Evolutionary conservation across 2,888 invertebrate genomes (phyloP), one percentile per base, ranked within the genome.

Genomic region (Cheilosia urbana): DNA sequence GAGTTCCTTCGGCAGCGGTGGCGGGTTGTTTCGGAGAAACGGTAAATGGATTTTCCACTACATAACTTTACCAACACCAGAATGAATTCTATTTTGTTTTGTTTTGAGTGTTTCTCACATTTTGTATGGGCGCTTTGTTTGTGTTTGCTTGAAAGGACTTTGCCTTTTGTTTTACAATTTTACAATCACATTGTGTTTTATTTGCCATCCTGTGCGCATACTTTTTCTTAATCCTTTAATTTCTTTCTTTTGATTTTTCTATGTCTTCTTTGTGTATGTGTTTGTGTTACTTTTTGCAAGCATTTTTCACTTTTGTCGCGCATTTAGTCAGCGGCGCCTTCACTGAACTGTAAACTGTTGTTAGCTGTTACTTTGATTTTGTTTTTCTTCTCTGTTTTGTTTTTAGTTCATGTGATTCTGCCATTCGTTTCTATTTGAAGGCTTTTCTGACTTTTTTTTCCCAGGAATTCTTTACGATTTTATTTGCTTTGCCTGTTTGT

Each of bases 11-110:
- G 42, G 63, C 75, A 53, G 69, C 65, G 53, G 80, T 69, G 87
- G 87, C 68, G 88, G 77, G 63, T 78, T 88, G 87, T 88, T 91
- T 90, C 89, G 89, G 90, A 89, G 91, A 91, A 89, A 88, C 90
- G 91, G 91, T 91, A 90, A 91, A 90, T 91, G 89, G 88, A 88
- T 87, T 88, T 87, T 87, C 75, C 80, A 80, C 75, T 80, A 71
- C 69, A 81, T 80, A 79, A 73, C 76, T 82, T 77, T 72, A 68
- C 69, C 63, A 78, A 60, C 47, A 66, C 30, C 27, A 30, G 53
- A 78, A 77, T 78, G 40, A 68, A 78, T 81, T 75, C 51, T 63
- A 75, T 78, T 83, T 84, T 76, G 58, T 81, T 84, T 27, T 7
- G 27, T 30, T 27, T 6, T 27, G 68, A 45, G 73, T 72, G 55